phyloP scores from a whole-genome alignment of 2,797 vertebrate species.

The Bradypodion pumilum region DNA sequence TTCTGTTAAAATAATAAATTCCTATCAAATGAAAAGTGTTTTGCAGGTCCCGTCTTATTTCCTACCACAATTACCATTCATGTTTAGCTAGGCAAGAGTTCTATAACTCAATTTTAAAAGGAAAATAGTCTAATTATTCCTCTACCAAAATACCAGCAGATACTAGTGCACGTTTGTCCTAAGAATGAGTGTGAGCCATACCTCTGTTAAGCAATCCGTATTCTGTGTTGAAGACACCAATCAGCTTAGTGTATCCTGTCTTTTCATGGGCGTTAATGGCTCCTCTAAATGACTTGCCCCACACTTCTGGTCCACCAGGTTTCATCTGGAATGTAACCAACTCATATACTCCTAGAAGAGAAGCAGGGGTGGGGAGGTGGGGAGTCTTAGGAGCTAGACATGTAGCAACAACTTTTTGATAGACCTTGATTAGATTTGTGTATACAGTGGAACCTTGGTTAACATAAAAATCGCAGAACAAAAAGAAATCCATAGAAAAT shows the following conservation, averaged over 20 bases:
- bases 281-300: conserved; percentile 82
- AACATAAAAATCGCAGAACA: too few relatives aligned
- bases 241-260: conserved; percentile 81
- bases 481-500: too few relatives aligned
- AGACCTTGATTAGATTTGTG: background rate
- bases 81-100: background rate
- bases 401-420: background rate
- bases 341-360: conserved; percentile 85
- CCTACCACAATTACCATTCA: background rate
- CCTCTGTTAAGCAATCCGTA: conserved; percentile 87
- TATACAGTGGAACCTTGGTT: too few relatives aligned
- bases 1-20: background rate
- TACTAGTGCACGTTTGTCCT: background rate
- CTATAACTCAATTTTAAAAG: background rate
- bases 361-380: conserved; percentile 27
- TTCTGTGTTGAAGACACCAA: conserved; percentile 89
- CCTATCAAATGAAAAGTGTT: background rate
- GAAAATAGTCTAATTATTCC: background rate
- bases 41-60: background rate
- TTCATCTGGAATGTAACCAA: conserved; percentile 88
- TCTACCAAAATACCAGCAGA: background rate
- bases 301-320: conserved; percentile 87
- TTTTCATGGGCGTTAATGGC: conserved; percentile 79
- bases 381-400: conserved; percentile 7
- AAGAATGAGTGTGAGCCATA: conserved; percentile 56